These are phyloP conservation scores for Nasonia vitripennis DNA, from an alignment of 1,140 invertebrate genomes.

Conservation along the genomic window DNA sequence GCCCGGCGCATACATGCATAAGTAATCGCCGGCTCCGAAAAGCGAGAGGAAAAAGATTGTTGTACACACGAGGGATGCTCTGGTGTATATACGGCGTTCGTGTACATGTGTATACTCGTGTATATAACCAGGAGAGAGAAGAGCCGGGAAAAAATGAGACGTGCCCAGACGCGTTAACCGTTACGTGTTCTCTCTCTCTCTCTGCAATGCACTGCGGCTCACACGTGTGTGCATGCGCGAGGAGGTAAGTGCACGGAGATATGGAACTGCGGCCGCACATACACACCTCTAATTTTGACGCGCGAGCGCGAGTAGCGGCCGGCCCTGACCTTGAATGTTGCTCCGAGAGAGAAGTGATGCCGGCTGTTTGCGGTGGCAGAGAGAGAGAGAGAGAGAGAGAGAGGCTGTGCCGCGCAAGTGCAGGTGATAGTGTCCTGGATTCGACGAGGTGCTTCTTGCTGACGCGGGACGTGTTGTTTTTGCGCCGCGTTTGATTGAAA, in stretches of 20 bases:
- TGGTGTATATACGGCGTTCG: background rate
- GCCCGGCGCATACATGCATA: background rate
- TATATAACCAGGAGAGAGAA: background rate
- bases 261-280: background rate
- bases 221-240: background rate
- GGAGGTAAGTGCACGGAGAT: background rate
- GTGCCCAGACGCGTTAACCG: constrained; percentile 45
- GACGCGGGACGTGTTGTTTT: no score
- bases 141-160: constrained; percentile 27
- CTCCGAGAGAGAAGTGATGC: background rate
- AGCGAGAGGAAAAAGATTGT: no score
- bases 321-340: background rate
- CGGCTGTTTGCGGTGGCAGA: background rate
- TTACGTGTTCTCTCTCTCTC: constrained; percentile 16
- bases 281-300: constrained; percentile 60
- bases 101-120: background rate
- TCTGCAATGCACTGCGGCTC: background rate
- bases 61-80: background rate
- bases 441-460: no score
- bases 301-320: no score
- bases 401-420: background rate
- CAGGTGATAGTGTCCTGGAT: background rate
- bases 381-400: constrained; percentile 11
- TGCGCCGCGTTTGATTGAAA: no score
- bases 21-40: background rate